phyloP scores from a whole-genome alignment of 2,888 invertebrate species.

The Dryomyza anilis region DNA sequence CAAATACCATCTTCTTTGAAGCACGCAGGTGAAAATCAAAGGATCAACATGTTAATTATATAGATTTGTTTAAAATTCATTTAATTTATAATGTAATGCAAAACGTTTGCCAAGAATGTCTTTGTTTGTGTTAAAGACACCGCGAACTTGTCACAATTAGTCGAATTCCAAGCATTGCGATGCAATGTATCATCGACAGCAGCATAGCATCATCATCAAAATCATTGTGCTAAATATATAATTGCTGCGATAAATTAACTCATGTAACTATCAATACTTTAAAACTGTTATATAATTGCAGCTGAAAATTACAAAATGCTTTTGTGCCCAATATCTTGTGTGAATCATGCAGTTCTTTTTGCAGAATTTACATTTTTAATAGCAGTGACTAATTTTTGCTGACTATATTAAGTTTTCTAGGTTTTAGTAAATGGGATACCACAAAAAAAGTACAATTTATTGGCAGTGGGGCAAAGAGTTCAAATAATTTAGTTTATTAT shows the following conservation, averaged over 20 bases:
- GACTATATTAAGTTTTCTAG: too few relatives aligned
- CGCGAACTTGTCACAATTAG: conserved; percentile 56
- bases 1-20: too few relatives aligned
- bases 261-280: not conserved
- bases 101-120: not conserved
- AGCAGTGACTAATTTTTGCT: too few relatives aligned
- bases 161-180: conserved; percentile 33
- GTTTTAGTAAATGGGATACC: too few relatives aligned
- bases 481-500: too few relatives aligned
- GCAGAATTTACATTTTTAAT: too few relatives aligned
- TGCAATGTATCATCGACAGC: conserved; percentile 47
- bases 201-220: conserved; percentile 47
- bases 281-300: not conserved
- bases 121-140: conserved; percentile 42
- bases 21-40: not conserved
- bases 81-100: not conserved
- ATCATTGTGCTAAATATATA: not conserved
- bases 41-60: not conserved
- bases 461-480: too few relatives aligned
- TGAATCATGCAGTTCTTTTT: not conserved
- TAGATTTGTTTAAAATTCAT: not conserved
- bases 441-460: too few relatives aligned
- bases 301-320: too few relatives aligned
- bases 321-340: not conserved
- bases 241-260: not conserved